These are phyloP conservation scores for Chymomyza caudatula DNA, from an alignment of 2,888 invertebrate genomes.

Conservation along the genomic window DNA sequence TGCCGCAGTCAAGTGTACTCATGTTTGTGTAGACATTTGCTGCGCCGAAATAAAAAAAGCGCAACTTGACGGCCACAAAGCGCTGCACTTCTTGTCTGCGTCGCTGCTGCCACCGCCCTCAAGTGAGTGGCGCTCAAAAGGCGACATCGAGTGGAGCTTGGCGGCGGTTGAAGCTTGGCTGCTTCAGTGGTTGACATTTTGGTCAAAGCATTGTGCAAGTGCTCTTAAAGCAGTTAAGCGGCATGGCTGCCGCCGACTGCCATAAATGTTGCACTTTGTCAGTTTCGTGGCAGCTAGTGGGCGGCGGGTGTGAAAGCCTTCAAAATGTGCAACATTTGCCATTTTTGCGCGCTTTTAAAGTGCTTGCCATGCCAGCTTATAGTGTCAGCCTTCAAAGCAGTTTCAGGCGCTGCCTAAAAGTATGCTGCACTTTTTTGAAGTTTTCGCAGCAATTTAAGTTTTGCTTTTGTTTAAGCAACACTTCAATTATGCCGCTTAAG, in stretches of 20 bases:
- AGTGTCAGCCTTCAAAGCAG: not conserved
- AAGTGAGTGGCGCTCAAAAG: slow-evolving; percentile 3
- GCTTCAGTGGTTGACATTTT: slow-evolving; percentile 33
- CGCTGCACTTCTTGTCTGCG: slow-evolving; percentile 51
- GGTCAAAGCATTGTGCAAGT: slow-evolving; percentile 64
- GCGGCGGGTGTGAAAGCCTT: not conserved
- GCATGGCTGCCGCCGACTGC: slow-evolving; percentile 27
- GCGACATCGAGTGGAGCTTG: slow-evolving; percentile 3
- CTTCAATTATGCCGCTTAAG: slow-evolving; percentile 57
- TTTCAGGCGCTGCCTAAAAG: not conserved
- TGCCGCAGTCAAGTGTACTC: not conserved
- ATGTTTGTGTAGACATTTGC: not conserved
- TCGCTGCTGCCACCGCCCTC: not conserved
- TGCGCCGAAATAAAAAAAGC: not conserved
- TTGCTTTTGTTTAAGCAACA: slow-evolving; percentile 72
- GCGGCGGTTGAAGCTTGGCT: slow-evolving; percentile 14
- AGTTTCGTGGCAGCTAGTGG: not conserved
- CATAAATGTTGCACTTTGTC: slow-evolving; percentile 61
- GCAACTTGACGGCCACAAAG: slow-evolving; percentile 69
- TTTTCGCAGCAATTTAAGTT: slow-evolving; percentile 70
- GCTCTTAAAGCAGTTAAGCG: slow-evolving; percentile 66
- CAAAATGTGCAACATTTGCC: slow-evolving; percentile 3
- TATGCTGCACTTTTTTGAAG: slow-evolving; percentile 11
- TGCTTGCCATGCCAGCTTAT: not conserved
- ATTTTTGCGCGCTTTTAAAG: not conserved